Evolutionary conservation across 2,888 invertebrate species (phyloP).

Genomic region (Drosophila demipolita): DNA sequence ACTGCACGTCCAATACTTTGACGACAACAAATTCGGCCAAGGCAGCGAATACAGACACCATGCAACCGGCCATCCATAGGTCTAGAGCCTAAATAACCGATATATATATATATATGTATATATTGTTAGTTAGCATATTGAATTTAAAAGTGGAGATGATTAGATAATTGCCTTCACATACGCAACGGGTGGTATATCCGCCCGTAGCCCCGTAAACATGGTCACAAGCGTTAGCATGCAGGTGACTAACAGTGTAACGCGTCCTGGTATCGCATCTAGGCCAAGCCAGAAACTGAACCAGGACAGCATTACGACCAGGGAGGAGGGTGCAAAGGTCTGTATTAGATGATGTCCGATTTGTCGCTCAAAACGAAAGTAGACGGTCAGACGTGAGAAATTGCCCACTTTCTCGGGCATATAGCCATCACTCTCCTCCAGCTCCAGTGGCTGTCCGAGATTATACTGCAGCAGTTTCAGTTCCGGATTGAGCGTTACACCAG

Average conservation of each 20-base stretch:
- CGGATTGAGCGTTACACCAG: constrained; percentile 91
- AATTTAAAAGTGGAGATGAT: background rate
- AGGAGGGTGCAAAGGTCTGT: constrained; percentile 94
- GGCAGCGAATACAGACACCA: constrained; percentile 94
- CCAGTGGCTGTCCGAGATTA: constrained; percentile 90
- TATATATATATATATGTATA: background rate
- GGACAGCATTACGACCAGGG: constrained; percentile 92
- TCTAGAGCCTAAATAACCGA: constrained; percentile 88
- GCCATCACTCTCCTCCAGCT: constrained; percentile 90
- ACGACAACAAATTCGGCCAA: constrained; percentile 93
- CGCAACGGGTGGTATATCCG: constrained; percentile 94
- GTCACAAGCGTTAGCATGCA: constrained; percentile 94
- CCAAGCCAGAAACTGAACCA: constrained; percentile 96
- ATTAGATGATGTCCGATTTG: constrained; percentile 94
- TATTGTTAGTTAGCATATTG: background rate
- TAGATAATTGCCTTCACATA: constrained; percentile 90
- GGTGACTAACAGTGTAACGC: constrained; percentile 92
- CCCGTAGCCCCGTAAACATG: constrained; percentile 93
- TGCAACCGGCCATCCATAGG: constrained; percentile 95
- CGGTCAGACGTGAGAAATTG: constrained; percentile 92
- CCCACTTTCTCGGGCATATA: constrained; percentile 92
- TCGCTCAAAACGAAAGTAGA: constrained; percentile 92
- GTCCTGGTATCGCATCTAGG: constrained; percentile 92
- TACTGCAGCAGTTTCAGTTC: constrained; percentile 92
- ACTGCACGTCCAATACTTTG: constrained; percentile 91